Evolutionary conservation across 1,140 invertebrate species (phyloP).

Genomic region (Drosophila repleta): DNA sequence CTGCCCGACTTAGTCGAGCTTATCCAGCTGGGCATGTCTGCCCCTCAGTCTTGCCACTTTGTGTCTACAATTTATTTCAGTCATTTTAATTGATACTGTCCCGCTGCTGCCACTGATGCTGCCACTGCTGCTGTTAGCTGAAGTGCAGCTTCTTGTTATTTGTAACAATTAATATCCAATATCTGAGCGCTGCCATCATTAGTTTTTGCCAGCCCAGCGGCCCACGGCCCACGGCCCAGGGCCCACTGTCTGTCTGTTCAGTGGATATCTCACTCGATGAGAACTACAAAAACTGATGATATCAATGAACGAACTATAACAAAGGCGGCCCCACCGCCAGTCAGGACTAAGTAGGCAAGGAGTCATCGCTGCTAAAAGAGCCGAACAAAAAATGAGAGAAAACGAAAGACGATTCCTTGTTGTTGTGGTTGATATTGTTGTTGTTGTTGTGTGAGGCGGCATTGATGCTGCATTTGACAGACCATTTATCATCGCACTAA

Average conservation of each 20-base stretch:
- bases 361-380: slow-evolving; percentile 19
- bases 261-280: slow-evolving; percentile 58
- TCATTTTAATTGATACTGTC: slow-evolving; percentile 77
- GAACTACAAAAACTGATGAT: slow-evolving; percentile 57
- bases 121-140: background rate
- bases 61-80: slow-evolving; percentile 74
- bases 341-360: slow-evolving; percentile 34
- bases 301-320: slow-evolving; percentile 63
- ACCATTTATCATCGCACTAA: slow-evolving; percentile 83
- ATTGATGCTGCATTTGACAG: slow-evolving; percentile 81
- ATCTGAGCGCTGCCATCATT: slow-evolving; percentile 69
- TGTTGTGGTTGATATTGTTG: slow-evolving; percentile 38
- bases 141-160: slow-evolving; percentile 66
- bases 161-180: slow-evolving; percentile 82
- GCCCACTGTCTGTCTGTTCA: slow-evolving; percentile 37
- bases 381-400: slow-evolving; percentile 7
- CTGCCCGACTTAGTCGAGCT: slow-evolving; percentile 21
- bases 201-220: slow-evolving; percentile 44
- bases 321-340: slow-evolving; percentile 21
- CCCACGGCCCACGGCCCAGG: no score
- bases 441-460: slow-evolving; percentile 46
- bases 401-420: slow-evolving; percentile 24
- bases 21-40: slow-evolving; percentile 23
- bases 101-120: slow-evolving; percentile 25
- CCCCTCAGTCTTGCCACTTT: slow-evolving; percentile 20